Evolutionary conservation across 2,113 vertebrate genomes (phyloP), one percentile per base, ranked within the genome.

Genomic region (Corythoichthys haematopterus): DNA sequence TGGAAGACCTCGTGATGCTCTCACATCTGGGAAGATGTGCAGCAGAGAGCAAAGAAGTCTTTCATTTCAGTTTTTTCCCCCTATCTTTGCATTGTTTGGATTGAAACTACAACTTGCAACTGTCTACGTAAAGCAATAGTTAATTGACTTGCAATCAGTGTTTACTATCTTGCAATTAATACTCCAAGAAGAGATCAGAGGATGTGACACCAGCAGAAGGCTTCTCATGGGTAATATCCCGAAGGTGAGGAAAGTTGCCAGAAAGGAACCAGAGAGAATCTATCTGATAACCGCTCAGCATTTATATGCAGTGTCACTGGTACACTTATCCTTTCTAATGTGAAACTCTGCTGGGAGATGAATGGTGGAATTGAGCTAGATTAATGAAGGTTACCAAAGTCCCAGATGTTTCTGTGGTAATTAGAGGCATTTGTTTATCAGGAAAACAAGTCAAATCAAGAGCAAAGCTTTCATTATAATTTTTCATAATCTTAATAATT

Each of bases 401-500:
- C 96, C 97, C 96, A 95, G 96, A 98, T 97, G 95, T 96, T 97
- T 98, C 79, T 91, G 92, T 94, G 92, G 96, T 98, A 98, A 98
- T 98, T 98, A 98, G 94, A 95, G 93, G 81, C 80, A 92, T 98
- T 98, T 98, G 95, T 98, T 98, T 98, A 98, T 98, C 94, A 94
- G 84, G 84, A 96, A 98, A 96, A 95, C 94, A 97, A 97, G 95
- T 96, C 96, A 94, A 95, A 97, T 96, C 94, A 95, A 97, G 95
- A 96, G 95, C 96, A 96, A 94, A 95, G 95, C 94, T 96, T 96
- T 97, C 95, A 95, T 97, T 94, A 96, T 96, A 96, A 97, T 98
- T 98, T 97, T 97, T 98, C 94, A 98, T 98, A 95, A 98, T 98
- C 95, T 97, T 97, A 98, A 98, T 96, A 97, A 98, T 97, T 98